A percentile compares a stretch with the other conserved stretches of the same genome.
Conservation (phyloP, 2,797 vertebrate species). For the Poeciliopsis gracilis region DNA sequence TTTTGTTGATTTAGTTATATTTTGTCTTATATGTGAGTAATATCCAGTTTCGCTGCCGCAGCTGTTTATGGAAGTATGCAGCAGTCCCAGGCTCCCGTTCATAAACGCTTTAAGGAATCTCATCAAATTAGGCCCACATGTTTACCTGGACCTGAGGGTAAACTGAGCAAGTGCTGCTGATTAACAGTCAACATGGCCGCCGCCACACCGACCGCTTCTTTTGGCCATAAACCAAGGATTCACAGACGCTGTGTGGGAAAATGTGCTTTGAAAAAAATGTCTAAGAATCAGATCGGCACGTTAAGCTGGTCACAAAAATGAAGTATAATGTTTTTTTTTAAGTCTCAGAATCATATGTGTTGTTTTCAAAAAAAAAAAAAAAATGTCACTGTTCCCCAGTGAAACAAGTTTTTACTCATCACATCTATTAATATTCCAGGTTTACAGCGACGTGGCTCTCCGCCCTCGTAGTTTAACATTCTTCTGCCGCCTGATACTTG, state of each 20-base stretch:
- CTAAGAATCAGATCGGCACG: background rate
- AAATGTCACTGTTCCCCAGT: background rate
- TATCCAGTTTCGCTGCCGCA: background rate
- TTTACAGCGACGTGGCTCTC: background rate
- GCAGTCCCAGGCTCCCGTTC: background rate
- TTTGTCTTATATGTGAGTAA: background rate
- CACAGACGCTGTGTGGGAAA: background rate
- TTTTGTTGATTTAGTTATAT: background rate
- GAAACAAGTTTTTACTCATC: background rate
- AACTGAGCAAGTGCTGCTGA: background rate
- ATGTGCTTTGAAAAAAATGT: background rate
- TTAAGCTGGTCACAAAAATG: background rate
- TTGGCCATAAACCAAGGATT: background rate
- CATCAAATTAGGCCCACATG: background rate
- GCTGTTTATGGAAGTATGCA: background rate
- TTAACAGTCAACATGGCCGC: background rate
- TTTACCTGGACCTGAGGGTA: background rate
- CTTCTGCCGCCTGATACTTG: constrained; percentile 14
- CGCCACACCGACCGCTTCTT: background rate
- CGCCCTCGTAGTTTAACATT: background rate
- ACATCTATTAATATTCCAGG: background rate
- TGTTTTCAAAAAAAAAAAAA: background rate
- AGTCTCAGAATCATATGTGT: no score
- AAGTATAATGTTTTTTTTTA: background rate
- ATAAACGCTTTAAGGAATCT: background rate